Evolutionary conservation across 2,797 vertebrate genomes (phyloP), one percentile per base, ranked within the genome.

Genomic region (Falco berigora): DNA sequence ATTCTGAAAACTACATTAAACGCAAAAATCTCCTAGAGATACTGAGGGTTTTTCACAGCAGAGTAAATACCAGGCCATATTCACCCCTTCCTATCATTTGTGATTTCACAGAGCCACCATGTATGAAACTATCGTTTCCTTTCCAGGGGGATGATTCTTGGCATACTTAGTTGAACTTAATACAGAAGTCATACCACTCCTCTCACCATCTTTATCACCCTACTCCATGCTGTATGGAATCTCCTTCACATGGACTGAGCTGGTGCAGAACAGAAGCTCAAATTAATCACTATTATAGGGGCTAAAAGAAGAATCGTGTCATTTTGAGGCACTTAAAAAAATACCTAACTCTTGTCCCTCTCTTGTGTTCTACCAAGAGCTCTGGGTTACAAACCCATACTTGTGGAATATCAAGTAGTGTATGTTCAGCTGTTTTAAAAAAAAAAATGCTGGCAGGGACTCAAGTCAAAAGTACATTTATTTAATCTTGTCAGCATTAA

Each of bases 401-500:
- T 84, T 50, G 28, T 56, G 89, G 71, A 86, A 77, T 78, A 92
- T 55, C 56, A 76, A 95, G 49, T 42, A 76, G 32, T 18, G 40
- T 84, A 68, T 4, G 8, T 77, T 87, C 74, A 40, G 40, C 38
- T 27, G 20, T 8, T 34, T 56, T 42, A 30, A 3, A 11, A 72
- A 88, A 38, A 88, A 79, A 40, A 52, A 23, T 12, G 12, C 55
- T 63, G 55, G 28, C 79, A 83, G 53, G 32, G 15, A 80, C 84
- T 96, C 91, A 92, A 44, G 44, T 85, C 47, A 58, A 95, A 95
- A 95, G 58, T 80, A 86, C 93, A 95, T 96, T 97, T 96, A 94
- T 96, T 97, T 97, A 96, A 96, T 97, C 94, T 91, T 96, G 87
- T 95, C 94, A 92, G 78, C 91, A 96, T 88, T 97, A 82, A 97